Percentiles rank a stretch among this genome's conserved stretches.
These are phyloP conservation scores for Himalopsyche kuldschensis DNA, from an alignment of 2,888 invertebrate species.

Conservation along the genomic window DNA sequence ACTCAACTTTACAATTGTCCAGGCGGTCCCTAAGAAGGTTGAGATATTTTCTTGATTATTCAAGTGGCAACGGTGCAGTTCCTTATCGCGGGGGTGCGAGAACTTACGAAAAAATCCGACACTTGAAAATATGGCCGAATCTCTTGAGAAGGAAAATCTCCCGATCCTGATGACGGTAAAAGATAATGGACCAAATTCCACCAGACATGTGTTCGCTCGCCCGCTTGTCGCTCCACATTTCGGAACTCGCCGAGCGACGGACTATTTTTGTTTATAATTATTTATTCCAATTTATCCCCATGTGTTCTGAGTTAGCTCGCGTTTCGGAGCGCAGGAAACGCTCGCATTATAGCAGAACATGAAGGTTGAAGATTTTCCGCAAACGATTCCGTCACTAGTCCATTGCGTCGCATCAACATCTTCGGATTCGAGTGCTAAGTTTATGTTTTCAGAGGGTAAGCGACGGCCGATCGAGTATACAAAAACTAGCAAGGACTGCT, in stretches of 20 bases:
- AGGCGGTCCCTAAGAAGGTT: no score
- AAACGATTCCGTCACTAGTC: no score
- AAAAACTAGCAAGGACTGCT: no score
- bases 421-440: no score
- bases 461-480: no score
- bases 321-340: neutral
- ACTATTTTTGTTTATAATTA: neutral
- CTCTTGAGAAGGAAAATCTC: slow-evolving; percentile 20
- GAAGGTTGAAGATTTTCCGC: no score
- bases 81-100: neutral
- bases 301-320: neutral
- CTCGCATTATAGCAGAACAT: no score
- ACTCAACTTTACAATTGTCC: no score
- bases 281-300: neutral
- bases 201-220: slow-evolving; percentile 6
- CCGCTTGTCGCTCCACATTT: neutral
- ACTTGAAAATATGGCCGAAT: slow-evolving; percentile 6
- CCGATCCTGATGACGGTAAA: slow-evolving; percentile 16
- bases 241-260: neutral
- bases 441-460: no score
- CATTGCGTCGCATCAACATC: no score
- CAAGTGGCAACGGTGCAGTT: neutral
- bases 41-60: no score
- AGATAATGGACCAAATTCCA: slow-evolving; percentile 20
- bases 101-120: neutral